Percentiles rank a stretch among this genome's conserved stretches.
phyloP scores from a whole-genome alignment of 2,888 invertebrate genomes.

The Polydesmus complanatus region DNA sequence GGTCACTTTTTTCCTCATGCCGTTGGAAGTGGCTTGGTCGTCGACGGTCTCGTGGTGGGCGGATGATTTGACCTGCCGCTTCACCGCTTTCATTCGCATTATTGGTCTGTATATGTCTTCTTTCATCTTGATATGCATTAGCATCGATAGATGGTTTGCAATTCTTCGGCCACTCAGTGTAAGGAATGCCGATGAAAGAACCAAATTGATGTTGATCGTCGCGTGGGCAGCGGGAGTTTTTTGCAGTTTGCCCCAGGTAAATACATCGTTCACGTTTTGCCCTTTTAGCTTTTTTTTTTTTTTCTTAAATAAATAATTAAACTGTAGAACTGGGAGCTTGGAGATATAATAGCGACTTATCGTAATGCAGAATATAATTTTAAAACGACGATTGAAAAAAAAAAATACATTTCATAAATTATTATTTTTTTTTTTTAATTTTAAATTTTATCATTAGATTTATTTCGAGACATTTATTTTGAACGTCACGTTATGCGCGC shows the following conservation, averaged over 20 bases:
- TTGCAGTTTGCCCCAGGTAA: constrained; percentile 76
- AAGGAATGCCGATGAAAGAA: constrained; percentile 54
- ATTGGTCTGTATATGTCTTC: constrained; percentile 77
- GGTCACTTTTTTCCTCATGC: constrained; percentile 72
- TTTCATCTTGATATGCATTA: constrained; percentile 76
- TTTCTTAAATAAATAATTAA: too few relatives aligned
- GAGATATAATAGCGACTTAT: too few relatives aligned
- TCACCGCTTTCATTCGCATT: constrained; percentile 73
- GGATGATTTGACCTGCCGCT: constrained; percentile 67
- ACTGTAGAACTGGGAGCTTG: background rate
- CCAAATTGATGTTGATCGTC: constrained; percentile 56
- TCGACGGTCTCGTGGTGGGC: constrained; percentile 73
- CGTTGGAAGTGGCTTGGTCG: constrained; percentile 76
- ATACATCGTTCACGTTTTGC: too few relatives aligned
- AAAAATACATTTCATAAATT: too few relatives aligned
- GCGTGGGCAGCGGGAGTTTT: constrained; percentile 69
- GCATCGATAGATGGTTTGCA: constrained; percentile 65
- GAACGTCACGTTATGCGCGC: too few relatives aligned
- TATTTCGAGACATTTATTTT: too few relatives aligned
- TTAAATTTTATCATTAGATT: too few relatives aligned
- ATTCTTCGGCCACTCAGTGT: constrained; percentile 60
- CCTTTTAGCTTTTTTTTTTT: too few relatives aligned
- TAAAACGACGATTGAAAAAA: too few relatives aligned
- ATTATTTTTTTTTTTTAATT: too few relatives aligned
- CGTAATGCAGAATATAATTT: too few relatives aligned